Conservation (phyloP, 2,113 vertebrate genomes). For the Saccopteryx bilineata region DNA sequence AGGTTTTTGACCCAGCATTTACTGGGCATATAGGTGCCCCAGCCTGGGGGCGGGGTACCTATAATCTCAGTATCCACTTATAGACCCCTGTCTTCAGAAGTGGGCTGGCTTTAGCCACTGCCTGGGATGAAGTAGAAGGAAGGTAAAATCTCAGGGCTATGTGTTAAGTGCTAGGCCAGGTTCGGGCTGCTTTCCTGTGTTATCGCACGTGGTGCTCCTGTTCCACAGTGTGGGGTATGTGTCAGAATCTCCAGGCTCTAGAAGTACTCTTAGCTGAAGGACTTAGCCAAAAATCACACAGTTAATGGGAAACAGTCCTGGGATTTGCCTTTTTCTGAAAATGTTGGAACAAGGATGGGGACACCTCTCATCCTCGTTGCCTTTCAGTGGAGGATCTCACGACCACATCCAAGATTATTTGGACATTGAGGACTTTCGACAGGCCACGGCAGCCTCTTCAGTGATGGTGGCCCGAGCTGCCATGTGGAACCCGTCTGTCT, state of each 20-base stretch:
- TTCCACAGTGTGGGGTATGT: not conserved
- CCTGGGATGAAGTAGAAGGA: not conserved
- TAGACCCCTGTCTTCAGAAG: not conserved
- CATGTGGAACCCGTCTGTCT: conserved; percentile 99
- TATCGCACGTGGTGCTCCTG: not conserved
- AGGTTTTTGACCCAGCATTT: conserved; percentile 21
- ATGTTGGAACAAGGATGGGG: not conserved
- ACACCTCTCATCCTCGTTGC: conserved; percentile 36
- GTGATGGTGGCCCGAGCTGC: conserved; percentile 97
- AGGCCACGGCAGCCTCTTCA: conserved; percentile 91
- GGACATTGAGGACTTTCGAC: conserved; percentile 92
- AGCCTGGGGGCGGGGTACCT: not conserved
- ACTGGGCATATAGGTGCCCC: not conserved
- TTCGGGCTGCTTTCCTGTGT: not conserved
- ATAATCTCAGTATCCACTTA: not conserved
- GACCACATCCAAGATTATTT: conserved; percentile 92
- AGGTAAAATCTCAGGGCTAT: not conserved
- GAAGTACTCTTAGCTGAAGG: not conserved
- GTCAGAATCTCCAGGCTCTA: not conserved
- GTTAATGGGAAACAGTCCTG: not conserved
- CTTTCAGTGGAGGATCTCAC: conserved; percentile 95
- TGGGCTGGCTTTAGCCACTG: conserved; percentile 2
- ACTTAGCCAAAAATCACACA: not conserved
- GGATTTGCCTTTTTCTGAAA: conserved; percentile 33
- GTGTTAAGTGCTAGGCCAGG: not conserved